phyloP scores from a whole-genome alignment of 2,888 invertebrate genomes.

The Liopterus haemorrhoidalis region DNA sequence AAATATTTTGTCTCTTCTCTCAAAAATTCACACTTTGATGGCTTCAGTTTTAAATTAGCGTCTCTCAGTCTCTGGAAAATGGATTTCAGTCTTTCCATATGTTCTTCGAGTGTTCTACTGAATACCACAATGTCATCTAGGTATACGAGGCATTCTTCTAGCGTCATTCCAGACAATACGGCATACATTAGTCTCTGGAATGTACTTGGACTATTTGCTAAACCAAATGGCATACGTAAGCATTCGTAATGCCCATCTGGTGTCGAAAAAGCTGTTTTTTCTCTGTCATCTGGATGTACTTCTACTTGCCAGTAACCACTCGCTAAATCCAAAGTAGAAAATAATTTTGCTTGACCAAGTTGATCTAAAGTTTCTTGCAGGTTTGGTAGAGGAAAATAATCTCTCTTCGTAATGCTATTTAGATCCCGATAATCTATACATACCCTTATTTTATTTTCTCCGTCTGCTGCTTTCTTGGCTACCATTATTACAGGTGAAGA shows the following conservation, averaged over 20 bases:
- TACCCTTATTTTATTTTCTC: conserved; percentile 28
- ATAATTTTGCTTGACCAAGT: conserved; percentile 30
- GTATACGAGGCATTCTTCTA: conserved; percentile 32
- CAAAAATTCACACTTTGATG: conserved; percentile 25
- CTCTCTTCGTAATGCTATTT: conserved; percentile 34
- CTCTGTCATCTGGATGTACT: conserved; percentile 31
- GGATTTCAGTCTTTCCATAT: conserved; percentile 20
- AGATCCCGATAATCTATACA: conserved; percentile 34
- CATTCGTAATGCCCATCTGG: conserved; percentile 35
- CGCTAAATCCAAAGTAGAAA: conserved; percentile 34
- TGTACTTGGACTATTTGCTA: conserved; percentile 34
- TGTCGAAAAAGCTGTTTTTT: conserved; percentile 38
- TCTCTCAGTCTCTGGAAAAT: conserved; percentile 21
- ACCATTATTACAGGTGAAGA: conserved; percentile 39
- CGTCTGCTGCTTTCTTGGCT: conserved; percentile 36
- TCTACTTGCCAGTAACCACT: conserved; percentile 38
- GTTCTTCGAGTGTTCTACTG: conserved; percentile 26
- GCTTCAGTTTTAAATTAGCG: conserved; percentile 24
- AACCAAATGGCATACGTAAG: conserved; percentile 36
- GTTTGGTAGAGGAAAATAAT: conserved; percentile 36
- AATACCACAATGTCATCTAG: conserved; percentile 30
- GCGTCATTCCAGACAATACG: conserved; percentile 31
- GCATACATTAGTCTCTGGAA: conserved; percentile 37
- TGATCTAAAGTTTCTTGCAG: conserved; percentile 35
- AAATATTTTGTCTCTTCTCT: conserved; percentile 27